Percentiles rank a stretch among this genome's conserved stretches.
Conservation (phyloP, 2,113 vertebrate genomes). For the Condylura cristata region DNA sequence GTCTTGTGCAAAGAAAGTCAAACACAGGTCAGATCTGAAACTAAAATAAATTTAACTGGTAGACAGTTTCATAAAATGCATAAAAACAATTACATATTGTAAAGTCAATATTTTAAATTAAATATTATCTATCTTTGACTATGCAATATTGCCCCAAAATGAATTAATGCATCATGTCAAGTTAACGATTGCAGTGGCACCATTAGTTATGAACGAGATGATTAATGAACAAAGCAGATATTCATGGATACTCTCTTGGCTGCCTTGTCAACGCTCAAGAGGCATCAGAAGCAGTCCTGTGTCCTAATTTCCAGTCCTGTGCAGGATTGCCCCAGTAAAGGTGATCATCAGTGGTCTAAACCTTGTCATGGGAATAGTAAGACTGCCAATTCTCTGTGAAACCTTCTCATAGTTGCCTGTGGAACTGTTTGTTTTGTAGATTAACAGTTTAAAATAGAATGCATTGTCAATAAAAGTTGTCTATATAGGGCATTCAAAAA, state of each 20-base stretch:
- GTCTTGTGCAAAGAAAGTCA: neutral
- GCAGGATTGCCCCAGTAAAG: neutral
- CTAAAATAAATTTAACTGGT: neutral
- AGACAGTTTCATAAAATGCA: neutral
- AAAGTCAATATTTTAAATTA: neutral
- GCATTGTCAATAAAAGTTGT: neutral
- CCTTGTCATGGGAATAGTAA: too few species aligned
- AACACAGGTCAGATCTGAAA: neutral
- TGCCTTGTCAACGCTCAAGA: neutral
- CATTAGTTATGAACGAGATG: slow-evolving; percentile 2
- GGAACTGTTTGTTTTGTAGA: neutral
- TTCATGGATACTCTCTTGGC: neutral
- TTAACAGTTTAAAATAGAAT: slow-evolving; percentile 3
- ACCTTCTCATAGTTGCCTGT: neutral
- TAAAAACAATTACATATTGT: neutral
- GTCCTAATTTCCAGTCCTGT: neutral
- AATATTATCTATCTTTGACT: slow-evolving; percentile 10
- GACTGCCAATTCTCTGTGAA: neutral
- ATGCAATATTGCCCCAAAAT: slow-evolving; percentile 17
- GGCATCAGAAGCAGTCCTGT: neutral
- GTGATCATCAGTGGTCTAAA: neutral
- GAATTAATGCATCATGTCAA: neutral
- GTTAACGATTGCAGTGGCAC: neutral
- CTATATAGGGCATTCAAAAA: neutral
- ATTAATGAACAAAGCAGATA: neutral